Base-by-base conservation (phyloP, 2,888 invertebrate species). In the Eledona agricola region DNA sequence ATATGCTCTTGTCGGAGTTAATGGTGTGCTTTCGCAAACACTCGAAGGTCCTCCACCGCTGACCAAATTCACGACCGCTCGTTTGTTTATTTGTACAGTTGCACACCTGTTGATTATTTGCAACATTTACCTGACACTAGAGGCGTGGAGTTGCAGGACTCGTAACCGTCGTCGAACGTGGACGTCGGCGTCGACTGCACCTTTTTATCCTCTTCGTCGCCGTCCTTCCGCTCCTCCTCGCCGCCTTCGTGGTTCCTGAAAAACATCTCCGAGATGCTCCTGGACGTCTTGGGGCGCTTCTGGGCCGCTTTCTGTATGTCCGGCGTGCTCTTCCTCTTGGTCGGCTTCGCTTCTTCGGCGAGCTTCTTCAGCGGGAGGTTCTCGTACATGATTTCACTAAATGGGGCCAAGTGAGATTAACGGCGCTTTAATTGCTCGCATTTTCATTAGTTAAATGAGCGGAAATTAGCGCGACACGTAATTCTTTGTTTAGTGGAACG, bases 101-200 rank as follows among this genome's bases (percentile, higher is more conserved):
- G n/a, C 11, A 25, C n/a, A n/a, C n/a, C n/a, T n/a, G n/a, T n/a
- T n/a, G n/a, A n/a, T n/a, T n/a, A n/a, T n/a, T n/a, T n/a, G n/a
- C n/a, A n/a, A n/a, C n/a, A n/a, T n/a, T n/a, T 70, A 84, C 84
- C 84, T 53, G 83, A 80, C 10, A 85, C 84, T 51, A 83, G 77
- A 1, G 85, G 85, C 2, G 85, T 85, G 69, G 84, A 85, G 63
- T 83, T 83, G 7, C 83, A 85, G 0, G 84, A 84, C 55, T 84
- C 85, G 67, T 86, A 86, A 1, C 85, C 85, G 62, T 86, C 85
- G 60, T 86, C 85, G 1, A 85, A 71, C 1, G 77, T 79, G 4
- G 77, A 75, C 10, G 76, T 73, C 2, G 73, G 73, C 15, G 72
- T 75, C 4, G 73, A 72, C 51, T 74, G 72, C 10, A 65, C 53